These are phyloP conservation scores for Nasua narica DNA, from an alignment of 2,797 vertebrate species.

Conservation along the genomic window DNA sequence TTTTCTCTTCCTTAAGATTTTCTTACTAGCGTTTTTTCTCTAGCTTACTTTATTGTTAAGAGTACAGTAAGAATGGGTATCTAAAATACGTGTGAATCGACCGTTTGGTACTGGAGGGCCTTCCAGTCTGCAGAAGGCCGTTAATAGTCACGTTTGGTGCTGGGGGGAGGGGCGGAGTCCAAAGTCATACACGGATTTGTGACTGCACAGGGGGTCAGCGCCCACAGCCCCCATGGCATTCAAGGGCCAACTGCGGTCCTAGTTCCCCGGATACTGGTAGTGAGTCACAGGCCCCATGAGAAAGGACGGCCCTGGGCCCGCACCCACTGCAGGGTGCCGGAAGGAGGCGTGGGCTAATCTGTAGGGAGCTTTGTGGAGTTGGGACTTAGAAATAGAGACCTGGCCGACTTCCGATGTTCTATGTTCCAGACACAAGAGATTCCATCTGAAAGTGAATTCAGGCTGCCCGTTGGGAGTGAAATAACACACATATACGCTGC, in stretches of 20 bases:
- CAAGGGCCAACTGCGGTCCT: not conserved
- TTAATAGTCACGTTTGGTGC: not conserved
- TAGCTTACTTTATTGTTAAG: not conserved
- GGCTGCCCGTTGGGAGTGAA: not conserved
- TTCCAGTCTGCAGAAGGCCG: not conserved
- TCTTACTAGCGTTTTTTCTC: not conserved
- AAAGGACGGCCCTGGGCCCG: not conserved
- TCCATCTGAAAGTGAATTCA: not conserved
- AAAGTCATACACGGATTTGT: not conserved
- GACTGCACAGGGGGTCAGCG: not conserved
- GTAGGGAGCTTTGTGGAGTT: not conserved
- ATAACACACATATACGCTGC: not conserved
- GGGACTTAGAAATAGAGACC: not conserved
- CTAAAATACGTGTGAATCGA: not conserved
- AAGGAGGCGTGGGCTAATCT: not conserved
- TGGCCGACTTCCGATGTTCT: not conserved
- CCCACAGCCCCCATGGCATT: not conserved
- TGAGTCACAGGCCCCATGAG: not conserved
- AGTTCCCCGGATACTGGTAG: not conserved
- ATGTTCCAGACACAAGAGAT: not conserved
- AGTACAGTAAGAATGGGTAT: not conserved
- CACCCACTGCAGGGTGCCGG: not conserved
- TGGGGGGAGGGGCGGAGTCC: not conserved
- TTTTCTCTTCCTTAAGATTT: not conserved
- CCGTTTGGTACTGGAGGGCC: not conserved